Evolutionary conservation across 2,113 vertebrate genomes (phyloP), one percentile per base, ranked within the genome.

Genomic region (Brachypodius melanocephalos): DNA sequence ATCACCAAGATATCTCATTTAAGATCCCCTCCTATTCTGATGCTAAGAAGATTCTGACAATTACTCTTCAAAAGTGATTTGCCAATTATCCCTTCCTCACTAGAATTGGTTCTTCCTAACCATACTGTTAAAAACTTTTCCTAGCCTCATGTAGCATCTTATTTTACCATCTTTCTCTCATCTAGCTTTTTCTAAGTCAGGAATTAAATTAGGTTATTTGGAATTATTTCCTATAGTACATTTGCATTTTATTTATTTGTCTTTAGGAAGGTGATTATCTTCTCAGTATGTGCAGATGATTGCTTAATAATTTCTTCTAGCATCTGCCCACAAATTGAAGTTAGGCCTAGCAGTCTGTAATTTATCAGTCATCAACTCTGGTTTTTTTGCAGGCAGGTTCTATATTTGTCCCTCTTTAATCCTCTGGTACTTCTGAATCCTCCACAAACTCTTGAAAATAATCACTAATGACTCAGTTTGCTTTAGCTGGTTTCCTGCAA

Each of bases 381-480:
- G n/a, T n/a, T 40, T 89, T 96, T 79, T 94, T 66, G 54, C 58
- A 79, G 74, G 11, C 38, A 4, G 34, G 42, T 88, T 95, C 95
- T 95, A 90, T 88, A 90, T 96, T 94, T 96, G 88, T 95, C 78
- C 63, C 82, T 79, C 40, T 94, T 91, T 69, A 89, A 40, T 69
- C 15, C 45, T 81, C 58, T 94, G 71, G 31, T 89, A 55, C 78
- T 95, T 94, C 62, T 91, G 62, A 94, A 83, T 91, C 82, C 71
- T 94, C 85, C 71, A 57, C 67, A 91, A 83, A 68, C 78, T 68
- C 94, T 95, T 88, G 85, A 94, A 51, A 34, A 91, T 93, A 93
- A 94, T 96, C 75, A 76, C 66, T 88, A 93, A 93, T 95, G 90
- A 94, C 49, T 95, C 92, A 90, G 85, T 85, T 91, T 82, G 49